A percentile compares a stretch with the other conserved stretches of the same genome.
Conservation (phyloP, 2,113 vertebrate species). For the Callospermophilus lateralis region DNA sequence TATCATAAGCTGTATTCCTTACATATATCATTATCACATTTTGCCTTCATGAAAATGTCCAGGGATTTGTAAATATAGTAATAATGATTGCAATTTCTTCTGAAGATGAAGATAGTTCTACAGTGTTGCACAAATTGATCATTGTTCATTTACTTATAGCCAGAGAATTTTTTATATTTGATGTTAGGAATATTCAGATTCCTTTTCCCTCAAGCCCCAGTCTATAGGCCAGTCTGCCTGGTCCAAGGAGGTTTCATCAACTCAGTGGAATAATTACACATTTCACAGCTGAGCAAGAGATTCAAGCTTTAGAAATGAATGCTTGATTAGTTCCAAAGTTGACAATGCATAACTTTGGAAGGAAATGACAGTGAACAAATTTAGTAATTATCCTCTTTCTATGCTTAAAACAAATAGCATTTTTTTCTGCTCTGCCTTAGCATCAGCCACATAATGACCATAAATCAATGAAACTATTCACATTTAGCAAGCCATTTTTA, state of each 20-base stretch:
- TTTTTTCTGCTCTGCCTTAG: neutral
- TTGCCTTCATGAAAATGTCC: neutral
- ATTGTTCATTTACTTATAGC: neutral
- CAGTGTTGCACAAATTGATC: neutral
- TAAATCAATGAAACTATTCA: neutral
- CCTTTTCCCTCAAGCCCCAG: neutral
- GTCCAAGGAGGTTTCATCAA: neutral
- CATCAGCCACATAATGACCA: neutral
- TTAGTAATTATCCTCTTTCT: neutral
- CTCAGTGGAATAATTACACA: constrained; percentile 16
- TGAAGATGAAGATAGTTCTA: neutral
- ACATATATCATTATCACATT: neutral
- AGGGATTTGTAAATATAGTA: neutral
- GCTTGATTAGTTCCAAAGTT: neutral
- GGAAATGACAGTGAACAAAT: neutral
- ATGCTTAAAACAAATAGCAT: neutral
- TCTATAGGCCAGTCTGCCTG: neutral
- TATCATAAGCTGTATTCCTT: neutral
- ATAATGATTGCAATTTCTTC: neutral
- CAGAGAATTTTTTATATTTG: neutral
- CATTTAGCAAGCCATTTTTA: neutral
- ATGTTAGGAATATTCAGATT: neutral
- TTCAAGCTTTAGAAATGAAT: constrained; percentile 16
- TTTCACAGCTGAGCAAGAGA: neutral
- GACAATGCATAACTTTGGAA: neutral